A percentile compares a stretch with the other conserved stretches of the same genome.
phyloP scores from a whole-genome alignment of 2,113 vertebrate genomes.

The Piaya cayana region DNA sequence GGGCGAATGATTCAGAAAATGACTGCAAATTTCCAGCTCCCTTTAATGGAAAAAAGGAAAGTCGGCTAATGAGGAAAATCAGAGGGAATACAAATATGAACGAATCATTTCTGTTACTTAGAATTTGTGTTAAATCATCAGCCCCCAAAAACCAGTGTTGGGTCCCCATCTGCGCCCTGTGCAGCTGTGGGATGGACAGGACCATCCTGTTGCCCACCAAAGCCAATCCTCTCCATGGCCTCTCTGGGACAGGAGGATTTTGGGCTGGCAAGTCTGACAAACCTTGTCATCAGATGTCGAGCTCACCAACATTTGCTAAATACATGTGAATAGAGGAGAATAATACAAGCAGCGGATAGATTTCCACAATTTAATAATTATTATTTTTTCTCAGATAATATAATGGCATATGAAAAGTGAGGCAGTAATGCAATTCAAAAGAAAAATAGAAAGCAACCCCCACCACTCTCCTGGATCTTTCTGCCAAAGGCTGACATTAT shows the following conservation, averaged over 20 bases:
- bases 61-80: conserved; percentile 46
- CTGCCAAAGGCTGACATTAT: conserved; percentile 15
- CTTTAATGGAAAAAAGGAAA: neutral
- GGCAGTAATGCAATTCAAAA: conserved; percentile 57
- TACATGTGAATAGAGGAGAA: conserved; percentile 19
- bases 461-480: conserved; percentile 27
- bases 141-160: neutral
- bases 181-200: neutral
- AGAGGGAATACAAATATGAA: conserved; percentile 34
- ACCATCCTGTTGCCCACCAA: neutral
- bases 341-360: conserved; percentile 27
- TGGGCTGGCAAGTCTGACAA: neutral
- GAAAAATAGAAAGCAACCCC: conserved; percentile 39
- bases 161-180: neutral
- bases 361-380: conserved; percentile 46
- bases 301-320: neutral
- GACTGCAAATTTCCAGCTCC: conserved; percentile 49
- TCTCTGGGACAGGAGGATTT: neutral
- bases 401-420: conserved; percentile 57
- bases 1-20: conserved; percentile 58
- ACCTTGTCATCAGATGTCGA: neutral
- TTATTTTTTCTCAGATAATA: conserved; percentile 31
- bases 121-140: neutral
- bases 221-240: neutral
- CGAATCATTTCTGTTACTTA: neutral